A percentile compares a stretch with the other conserved stretches of the same genome.
These are phyloP conservation scores for Solea senegalensis DNA, from an alignment of 2,113 vertebrate species.

Conservation along the genomic window DNA sequence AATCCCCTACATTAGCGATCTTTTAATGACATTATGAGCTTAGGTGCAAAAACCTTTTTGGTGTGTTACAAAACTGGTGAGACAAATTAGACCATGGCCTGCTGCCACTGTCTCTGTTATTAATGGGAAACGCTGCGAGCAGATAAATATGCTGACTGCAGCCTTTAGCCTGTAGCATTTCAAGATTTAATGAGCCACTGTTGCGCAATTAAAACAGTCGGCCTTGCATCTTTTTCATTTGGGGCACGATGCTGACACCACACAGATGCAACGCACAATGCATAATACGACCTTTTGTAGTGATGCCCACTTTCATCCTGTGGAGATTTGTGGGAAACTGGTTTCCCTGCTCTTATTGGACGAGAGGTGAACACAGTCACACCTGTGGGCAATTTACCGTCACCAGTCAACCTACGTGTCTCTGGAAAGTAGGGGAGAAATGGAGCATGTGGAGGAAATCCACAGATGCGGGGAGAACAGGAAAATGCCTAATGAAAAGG, in stretches of 20 bases:
- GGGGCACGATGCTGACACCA: background rate
- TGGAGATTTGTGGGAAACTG: constrained; percentile 3
- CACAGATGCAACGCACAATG: constrained; percentile 1
- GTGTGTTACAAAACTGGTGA: background rate
- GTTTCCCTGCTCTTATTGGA: background rate
- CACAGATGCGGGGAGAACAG: background rate
- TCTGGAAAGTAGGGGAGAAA: background rate
- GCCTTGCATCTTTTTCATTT: background rate
- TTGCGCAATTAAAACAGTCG: constrained; percentile 1
- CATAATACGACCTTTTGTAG: background rate
- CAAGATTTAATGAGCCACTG: constrained; percentile 4
- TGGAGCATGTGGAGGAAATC: background rate
- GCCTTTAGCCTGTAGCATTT: constrained; percentile 5
- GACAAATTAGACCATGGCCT: background rate
- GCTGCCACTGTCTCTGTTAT: background rate
- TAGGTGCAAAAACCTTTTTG: background rate
- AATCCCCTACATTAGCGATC: background rate
- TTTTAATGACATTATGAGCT: background rate
- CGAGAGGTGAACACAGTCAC: constrained; percentile 11
- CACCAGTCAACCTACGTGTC: background rate
- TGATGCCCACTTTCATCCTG: background rate
- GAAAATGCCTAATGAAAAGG: background rate
- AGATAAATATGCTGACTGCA: background rate
- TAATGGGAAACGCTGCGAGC: constrained; percentile 1
- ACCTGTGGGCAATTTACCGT: background rate